Conservation (phyloP, 2,888 invertebrate species). For the Chesias legatella region DNA sequence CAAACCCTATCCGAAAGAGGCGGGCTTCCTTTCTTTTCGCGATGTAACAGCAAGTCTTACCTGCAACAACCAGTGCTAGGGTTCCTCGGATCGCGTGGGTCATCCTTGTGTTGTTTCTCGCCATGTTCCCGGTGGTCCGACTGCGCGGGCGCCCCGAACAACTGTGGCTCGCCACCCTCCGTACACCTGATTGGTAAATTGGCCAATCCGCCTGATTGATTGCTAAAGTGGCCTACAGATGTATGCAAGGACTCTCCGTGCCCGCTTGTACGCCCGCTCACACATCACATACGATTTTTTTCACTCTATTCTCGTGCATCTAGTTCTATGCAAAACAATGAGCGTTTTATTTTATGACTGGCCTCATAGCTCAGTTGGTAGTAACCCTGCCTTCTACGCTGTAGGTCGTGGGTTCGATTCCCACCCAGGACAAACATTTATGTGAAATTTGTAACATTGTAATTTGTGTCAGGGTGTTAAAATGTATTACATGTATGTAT, state of each 20-base stretch:
- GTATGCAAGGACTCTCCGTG: slow-evolving; percentile 61
- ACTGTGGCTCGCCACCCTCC: slow-evolving; percentile 24
- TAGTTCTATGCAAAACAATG: too few species aligned
- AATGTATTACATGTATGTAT: too few species aligned
- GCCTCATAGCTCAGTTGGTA: too few species aligned
- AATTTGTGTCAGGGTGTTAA: too few species aligned
- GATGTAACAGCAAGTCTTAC: slow-evolving; percentile 25
- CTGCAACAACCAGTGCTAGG: slow-evolving; percentile 31
- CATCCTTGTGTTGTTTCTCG: slow-evolving; percentile 21
- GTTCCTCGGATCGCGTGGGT: slow-evolving; percentile 16
- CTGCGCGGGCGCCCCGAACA: slow-evolving; percentile 20
- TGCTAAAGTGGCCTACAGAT: slow-evolving; percentile 51
- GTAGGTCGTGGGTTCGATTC: too few species aligned
- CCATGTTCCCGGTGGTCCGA: slow-evolving; percentile 29
- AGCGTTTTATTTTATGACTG: too few species aligned
- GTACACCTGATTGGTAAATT: slow-evolving; percentile 64
- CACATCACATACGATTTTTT: not conserved
- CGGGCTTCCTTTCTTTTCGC: too few species aligned
- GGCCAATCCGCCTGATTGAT: slow-evolving; percentile 59
- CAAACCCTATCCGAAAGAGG: too few species aligned
- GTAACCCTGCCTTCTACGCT: too few species aligned
- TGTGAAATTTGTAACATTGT: too few species aligned
- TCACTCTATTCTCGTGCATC: not conserved
- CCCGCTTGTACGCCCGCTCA: slow-evolving; percentile 14
- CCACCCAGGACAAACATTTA: too few species aligned